Percentiles rank a stretch among this genome's conserved stretches.
Evolutionary conservation across 2,113 vertebrate genomes (phyloP).

Genomic region (Coturnix japonica): DNA sequence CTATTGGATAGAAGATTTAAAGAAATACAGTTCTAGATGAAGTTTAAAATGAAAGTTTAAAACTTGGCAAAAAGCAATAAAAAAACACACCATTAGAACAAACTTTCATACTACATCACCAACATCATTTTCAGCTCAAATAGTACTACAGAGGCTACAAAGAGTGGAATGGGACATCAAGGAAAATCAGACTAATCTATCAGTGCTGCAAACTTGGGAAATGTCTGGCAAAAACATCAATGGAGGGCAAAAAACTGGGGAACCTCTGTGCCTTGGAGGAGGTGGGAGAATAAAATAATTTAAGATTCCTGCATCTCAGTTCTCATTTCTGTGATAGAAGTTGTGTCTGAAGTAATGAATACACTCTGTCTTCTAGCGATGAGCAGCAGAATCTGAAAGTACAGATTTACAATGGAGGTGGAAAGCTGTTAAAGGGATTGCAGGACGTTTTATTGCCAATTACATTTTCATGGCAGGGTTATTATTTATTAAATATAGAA

Average conservation of each 20-base stretch:
- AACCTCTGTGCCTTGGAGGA: not conserved
- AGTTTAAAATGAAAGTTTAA: not conserved
- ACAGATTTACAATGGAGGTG: conserved; percentile 10
- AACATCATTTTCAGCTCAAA: not conserved
- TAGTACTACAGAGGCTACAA: not conserved
- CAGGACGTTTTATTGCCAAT: conserved; percentile 56
- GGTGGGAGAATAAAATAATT: not conserved
- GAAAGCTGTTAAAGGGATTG: conserved; percentile 28
- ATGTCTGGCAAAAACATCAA: not conserved
- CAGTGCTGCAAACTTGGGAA: not conserved
- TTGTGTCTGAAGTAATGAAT: conserved; percentile 36
- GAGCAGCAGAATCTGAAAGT: conserved; percentile 12
- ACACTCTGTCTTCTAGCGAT: not conserved
- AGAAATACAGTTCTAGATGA: not conserved
- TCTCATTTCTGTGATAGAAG: not conserved
- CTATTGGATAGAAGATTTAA: not conserved
- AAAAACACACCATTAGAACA: not conserved
- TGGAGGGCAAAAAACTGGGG: not conserved
- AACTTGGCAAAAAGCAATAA: not conserved
- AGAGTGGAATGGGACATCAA: not conserved
- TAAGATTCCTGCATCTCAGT: not conserved
- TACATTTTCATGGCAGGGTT: conserved; percentile 53
- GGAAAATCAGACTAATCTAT: not conserved
- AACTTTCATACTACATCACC: not conserved
- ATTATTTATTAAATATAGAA: conserved; percentile 68